Conservation (phyloP, 1,140 invertebrate genomes). For the Bombyx mandarina region DNA sequence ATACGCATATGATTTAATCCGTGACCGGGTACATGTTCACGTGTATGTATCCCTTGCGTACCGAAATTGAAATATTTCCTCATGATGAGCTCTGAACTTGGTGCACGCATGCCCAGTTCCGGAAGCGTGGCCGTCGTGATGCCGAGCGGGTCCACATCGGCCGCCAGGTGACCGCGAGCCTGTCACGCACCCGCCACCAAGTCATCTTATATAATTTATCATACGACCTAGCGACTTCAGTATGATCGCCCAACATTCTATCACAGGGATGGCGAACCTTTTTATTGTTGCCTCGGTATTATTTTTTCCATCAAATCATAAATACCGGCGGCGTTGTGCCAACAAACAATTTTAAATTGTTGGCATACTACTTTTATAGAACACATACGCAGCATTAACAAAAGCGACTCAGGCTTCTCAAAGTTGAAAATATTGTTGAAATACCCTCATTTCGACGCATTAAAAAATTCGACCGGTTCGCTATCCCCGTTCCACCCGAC, state of each 20-base stretch:
- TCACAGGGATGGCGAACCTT: background rate
- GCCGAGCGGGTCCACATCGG: conserved; percentile 94
- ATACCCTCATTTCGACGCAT: too few species aligned
- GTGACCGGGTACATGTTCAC: background rate
- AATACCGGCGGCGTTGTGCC: too few species aligned
- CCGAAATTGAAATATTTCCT: conserved; percentile 72
- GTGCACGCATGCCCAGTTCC: conserved; percentile 61
- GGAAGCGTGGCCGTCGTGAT: conserved; percentile 74
- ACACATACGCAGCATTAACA: too few species aligned
- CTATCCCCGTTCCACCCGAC: too few species aligned
- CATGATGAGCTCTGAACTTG: conserved; percentile 67
- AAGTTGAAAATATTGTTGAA: too few species aligned
- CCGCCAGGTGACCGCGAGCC: conserved; percentile 96
- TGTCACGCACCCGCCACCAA: conserved; percentile 69
- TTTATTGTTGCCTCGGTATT: too few species aligned
- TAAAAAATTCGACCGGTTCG: too few species aligned
- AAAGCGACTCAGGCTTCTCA: too few species aligned
- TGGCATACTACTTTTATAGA: too few species aligned
- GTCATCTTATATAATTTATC: conserved; percentile 29
- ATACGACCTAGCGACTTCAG: conserved; percentile 25
- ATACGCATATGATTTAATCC: conserved; percentile 18
- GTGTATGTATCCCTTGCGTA: conserved; percentile 31
- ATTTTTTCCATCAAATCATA: too few species aligned
- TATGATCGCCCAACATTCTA: background rate
- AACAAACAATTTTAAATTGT: too few species aligned